These are phyloP conservation scores for Thymallus thymallus DNA, from an alignment of 2,113 vertebrate species.

Conservation along the genomic window DNA sequence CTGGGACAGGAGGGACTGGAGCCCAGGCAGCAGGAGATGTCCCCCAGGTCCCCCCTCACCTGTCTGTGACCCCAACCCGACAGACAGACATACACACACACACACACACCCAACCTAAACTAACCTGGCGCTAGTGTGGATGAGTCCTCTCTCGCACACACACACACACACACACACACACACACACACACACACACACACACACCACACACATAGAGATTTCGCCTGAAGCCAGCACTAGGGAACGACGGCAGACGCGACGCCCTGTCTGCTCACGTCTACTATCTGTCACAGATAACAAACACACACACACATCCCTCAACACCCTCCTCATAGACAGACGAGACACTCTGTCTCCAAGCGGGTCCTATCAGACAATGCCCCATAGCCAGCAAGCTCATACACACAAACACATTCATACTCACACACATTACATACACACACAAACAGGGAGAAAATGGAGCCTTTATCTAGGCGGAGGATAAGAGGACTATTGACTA, in stretches of 20 bases:
- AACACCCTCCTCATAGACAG: slow-evolving; percentile 6
- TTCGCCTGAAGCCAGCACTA: slow-evolving; percentile 12
- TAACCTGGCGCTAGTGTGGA: not conserved
- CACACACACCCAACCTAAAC: not conserved
- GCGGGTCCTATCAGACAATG: slow-evolving; percentile 36
- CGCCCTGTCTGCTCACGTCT: slow-evolving; percentile 41
- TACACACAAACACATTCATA: slow-evolving; percentile 1
- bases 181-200: slow-evolving; percentile 10
- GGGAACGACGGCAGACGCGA: slow-evolving; percentile 24
- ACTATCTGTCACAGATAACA: slow-evolving; percentile 32
- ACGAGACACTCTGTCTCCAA: slow-evolving; percentile 48
- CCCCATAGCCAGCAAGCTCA: slow-evolving; percentile 24
- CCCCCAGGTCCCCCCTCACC: slow-evolving; percentile 4
- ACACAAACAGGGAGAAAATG: not conserved
- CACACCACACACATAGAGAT: not conserved
- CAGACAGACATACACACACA: too few relatives aligned
- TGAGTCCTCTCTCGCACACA: not conserved
- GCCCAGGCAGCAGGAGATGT: not conserved
- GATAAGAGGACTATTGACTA: not conserved
- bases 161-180: not conserved
- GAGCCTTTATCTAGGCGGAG: not conserved
- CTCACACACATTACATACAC: not conserved
- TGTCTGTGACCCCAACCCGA: slow-evolving; percentile 12
- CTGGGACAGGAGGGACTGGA: not conserved
- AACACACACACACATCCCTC: slow-evolving; percentile 3